A percentile compares a stretch with the other conserved stretches of the same genome.
Evolutionary conservation across 2,113 vertebrate genomes (phyloP).

Genomic region (Hippolais icterina): DNA sequence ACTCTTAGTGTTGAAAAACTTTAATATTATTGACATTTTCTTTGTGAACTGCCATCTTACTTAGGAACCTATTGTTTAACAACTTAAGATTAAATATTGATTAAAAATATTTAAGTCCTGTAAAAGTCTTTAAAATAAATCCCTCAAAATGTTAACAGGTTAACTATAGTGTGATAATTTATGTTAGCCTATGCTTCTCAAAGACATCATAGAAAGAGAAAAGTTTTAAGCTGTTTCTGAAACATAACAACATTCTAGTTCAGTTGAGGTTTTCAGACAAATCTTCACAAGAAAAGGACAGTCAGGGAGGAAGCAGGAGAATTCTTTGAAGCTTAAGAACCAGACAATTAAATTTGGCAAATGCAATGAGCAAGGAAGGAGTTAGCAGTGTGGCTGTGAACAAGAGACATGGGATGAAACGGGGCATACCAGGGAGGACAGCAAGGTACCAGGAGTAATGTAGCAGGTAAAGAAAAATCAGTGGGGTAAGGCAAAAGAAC

Average conservation of each 20-base stretch:
- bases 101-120: background rate
- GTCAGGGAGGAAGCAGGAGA: background rate
- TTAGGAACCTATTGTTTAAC: background rate
- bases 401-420: background rate
- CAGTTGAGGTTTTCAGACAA: background rate
- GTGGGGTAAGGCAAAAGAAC: background rate
- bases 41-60: background rate
- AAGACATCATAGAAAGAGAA: background rate
- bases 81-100: background rate
- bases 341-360: background rate
- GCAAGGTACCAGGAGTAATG: background rate
- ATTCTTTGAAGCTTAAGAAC: background rate
- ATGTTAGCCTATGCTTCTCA: background rate
- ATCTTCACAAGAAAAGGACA: background rate
- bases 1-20: background rate
- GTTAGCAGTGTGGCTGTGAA: background rate
- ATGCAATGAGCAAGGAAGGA: background rate
- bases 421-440: rapidly evolving
- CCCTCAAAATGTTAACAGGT: background rate
- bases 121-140: background rate
- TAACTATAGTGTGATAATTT: background rate
- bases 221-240: background rate
- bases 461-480: background rate
- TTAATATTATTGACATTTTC: background rate
- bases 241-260: background rate